These are phyloP conservation scores for Leucophenga montana DNA, from an alignment of 2,888 invertebrate species.

Conservation along the genomic window DNA sequence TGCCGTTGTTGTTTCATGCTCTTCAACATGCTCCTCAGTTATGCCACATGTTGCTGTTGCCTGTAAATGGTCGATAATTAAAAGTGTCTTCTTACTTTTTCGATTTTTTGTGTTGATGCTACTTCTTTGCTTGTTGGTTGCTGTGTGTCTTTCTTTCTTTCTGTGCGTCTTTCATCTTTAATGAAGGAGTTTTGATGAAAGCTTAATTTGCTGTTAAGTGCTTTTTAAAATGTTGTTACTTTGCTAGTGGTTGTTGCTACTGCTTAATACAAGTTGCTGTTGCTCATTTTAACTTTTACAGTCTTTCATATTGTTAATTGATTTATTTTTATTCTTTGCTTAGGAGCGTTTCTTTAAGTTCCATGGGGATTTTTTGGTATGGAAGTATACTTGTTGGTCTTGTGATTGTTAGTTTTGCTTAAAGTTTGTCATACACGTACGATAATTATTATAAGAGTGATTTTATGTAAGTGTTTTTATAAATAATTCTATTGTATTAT, in stretches of 20 bases:
- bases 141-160: neutral
- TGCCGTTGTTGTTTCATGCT: conserved; percentile 30
- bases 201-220: conserved; percentile 65
- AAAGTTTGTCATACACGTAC: no score
- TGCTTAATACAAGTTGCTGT: neutral
- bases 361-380: neutral
- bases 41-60: conserved; percentile 33
- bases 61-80: conserved; percentile 65
- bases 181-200: conserved; percentile 49
- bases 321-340: conserved; percentile 4
- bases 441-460: no score
- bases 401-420: no score
- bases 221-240: conserved; percentile 60
- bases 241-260: neutral
- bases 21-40: conserved; percentile 33
- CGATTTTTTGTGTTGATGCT: conserved; percentile 39
- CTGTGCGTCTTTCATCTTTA: conserved; percentile 19
- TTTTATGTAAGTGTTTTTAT: no score
- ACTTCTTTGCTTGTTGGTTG: neutral
- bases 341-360: neutral
- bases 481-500: no score
- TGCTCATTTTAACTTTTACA: neutral
- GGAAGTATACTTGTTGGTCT: neutral
- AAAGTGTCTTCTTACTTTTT: conserved; percentile 56
- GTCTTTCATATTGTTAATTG: conserved; percentile 12